phyloP scores from a whole-genome alignment of 2,888 invertebrate genomes.

The Limenitis camilla region DNA sequence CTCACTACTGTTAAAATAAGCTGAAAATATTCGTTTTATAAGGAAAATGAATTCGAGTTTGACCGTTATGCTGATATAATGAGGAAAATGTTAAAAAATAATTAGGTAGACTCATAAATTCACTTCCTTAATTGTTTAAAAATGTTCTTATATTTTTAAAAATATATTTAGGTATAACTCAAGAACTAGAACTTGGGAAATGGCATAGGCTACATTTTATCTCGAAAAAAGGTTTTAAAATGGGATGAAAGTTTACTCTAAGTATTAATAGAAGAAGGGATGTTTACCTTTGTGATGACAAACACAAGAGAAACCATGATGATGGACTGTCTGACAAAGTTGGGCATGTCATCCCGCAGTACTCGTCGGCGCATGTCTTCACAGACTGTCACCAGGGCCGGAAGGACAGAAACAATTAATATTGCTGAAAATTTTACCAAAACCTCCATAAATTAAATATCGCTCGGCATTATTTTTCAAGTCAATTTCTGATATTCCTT shows the following conservation, averaged over 20 bases:
- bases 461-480: background rate
- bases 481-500: background rate
- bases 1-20: conserved; percentile 19
- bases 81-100: too few relatives aligned
- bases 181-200: too few relatives aligned
- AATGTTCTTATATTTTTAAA: too few relatives aligned
- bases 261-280: background rate
- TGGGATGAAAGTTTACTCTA: background rate
- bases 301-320: conserved; percentile 14
- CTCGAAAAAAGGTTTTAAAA: background rate
- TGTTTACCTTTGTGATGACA: conserved; percentile 17
- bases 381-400: conserved; percentile 5
- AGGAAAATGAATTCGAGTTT: too few relatives aligned
- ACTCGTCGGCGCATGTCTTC: conserved; percentile 21
- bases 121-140: too few relatives aligned
- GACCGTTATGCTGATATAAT: too few relatives aligned
- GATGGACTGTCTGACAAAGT: conserved; percentile 23
- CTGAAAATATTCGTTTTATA: conserved; percentile 8
- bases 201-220: too few relatives aligned
- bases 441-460: background rate
- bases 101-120: too few relatives aligned
- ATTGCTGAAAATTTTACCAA: conserved; percentile 8
- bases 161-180: too few relatives aligned
- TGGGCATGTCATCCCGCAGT: conserved; percentile 19
- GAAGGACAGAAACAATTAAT: conserved; percentile 6